Percentiles rank a stretch among this genome's conserved stretches.
These are phyloP conservation scores for Rafetus swinhoei DNA, from an alignment of 2,113 vertebrate species.

Conservation along the genomic window DNA sequence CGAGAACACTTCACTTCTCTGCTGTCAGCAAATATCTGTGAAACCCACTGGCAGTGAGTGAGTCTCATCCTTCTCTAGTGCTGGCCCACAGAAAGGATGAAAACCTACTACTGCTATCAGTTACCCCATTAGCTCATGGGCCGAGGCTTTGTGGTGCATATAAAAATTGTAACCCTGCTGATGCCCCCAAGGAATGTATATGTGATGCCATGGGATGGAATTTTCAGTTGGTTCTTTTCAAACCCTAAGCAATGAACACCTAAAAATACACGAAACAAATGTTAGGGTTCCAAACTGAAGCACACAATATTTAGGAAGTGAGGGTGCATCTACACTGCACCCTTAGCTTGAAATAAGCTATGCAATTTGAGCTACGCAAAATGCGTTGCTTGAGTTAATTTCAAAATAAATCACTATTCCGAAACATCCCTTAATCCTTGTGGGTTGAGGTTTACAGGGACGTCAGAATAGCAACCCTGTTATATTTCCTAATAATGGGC, in stretches of 20 bases:
- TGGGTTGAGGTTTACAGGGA: too few species aligned
- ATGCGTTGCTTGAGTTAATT: too few species aligned
- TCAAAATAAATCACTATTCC: too few species aligned
- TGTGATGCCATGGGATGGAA: not conserved
- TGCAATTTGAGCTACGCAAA: too few species aligned
- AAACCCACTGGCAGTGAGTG: not conserved
- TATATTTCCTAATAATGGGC: too few species aligned
- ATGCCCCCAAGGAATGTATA: not conserved
- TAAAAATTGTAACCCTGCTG: not conserved
- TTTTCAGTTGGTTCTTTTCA: not conserved
- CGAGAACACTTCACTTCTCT: not conserved
- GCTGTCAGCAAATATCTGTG: not conserved
- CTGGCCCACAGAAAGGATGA: not conserved
- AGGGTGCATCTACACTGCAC: too few species aligned
- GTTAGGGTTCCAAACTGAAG: not conserved
- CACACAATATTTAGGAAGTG: not conserved
- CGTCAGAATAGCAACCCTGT: too few species aligned
- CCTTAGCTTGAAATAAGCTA: too few species aligned
- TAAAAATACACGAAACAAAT: not conserved
- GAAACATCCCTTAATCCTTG: too few species aligned
- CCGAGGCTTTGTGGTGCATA: not conserved
- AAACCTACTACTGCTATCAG: not conserved
- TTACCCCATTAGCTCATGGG: not conserved
- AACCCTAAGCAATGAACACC: not conserved
- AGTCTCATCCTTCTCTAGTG: not conserved